phyloP scores from a whole-genome alignment of 92 coral and sea anemone species.

The Actinostola sp. region DNA sequence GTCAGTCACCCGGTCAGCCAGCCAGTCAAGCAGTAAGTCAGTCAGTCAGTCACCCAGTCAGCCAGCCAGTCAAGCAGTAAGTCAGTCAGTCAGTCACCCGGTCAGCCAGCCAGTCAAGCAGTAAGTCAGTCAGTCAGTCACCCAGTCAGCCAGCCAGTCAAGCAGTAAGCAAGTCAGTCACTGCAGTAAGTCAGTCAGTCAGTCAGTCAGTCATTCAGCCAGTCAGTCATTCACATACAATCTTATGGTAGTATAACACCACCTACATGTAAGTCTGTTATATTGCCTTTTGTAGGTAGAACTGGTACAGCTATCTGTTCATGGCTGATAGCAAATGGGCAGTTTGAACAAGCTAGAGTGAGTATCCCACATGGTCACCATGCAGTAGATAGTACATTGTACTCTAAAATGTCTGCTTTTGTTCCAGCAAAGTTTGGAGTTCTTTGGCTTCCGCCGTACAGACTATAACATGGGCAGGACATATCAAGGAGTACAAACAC shows the following conservation, averaged over 20 bases:
- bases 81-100: too few species aligned
- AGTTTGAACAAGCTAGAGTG: slow-evolving; percentile 89
- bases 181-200: too few species aligned
- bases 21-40: too few species aligned
- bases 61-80: too few species aligned
- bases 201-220: too few species aligned
- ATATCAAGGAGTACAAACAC: slow-evolving; percentile 97
- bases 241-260: neutral
- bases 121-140: too few species aligned
- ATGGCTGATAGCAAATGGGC: slow-evolving; percentile 92
- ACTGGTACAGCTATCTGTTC: slow-evolving; percentile 98
- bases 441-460: slow-evolving; percentile 96
- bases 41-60: too few species aligned
- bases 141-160: too few species aligned
- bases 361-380: neutral
- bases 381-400: neutral
- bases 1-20: too few species aligned
- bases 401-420: neutral
- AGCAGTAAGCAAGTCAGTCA: neutral
- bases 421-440: slow-evolving; percentile 88
- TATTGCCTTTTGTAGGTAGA: slow-evolving; percentile 58
- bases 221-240: too few species aligned
- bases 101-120: too few species aligned
- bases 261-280: too few species aligned
- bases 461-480: slow-evolving; percentile 83